A percentile compares a stretch with the other conserved stretches of the same genome.
These are phyloP conservation scores for Neodon shergylaensis DNA, from an alignment of 2,113 vertebrate species.

Conservation along the genomic window DNA sequence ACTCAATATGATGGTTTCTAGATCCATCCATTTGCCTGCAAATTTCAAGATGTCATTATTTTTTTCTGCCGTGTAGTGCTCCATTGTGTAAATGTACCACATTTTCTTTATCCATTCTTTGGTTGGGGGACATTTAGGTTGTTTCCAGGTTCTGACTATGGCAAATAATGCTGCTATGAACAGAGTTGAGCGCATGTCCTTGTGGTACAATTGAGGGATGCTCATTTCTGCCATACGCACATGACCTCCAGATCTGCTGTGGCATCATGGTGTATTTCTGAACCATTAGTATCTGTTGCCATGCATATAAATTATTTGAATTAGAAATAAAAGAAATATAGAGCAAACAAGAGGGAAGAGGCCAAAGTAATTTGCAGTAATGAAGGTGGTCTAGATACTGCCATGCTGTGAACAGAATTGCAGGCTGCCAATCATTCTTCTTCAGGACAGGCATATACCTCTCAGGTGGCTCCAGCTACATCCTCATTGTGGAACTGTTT, in stretches of 20 bases:
- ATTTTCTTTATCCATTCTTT: too few relatives aligned
- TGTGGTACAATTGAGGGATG: neutral
- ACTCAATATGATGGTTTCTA: too few relatives aligned
- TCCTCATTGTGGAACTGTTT: neutral
- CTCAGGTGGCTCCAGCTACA: neutral
- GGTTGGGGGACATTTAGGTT: too few relatives aligned
- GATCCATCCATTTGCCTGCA: too few relatives aligned
- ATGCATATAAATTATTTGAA: neutral
- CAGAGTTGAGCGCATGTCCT: too few relatives aligned
- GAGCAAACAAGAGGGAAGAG: neutral
- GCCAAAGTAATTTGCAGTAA: neutral
- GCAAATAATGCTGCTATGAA: too few relatives aligned
- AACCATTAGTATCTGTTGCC: neutral
- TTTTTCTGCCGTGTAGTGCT: too few relatives aligned
- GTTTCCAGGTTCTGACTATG: too few relatives aligned
- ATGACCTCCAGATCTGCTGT: neutral
- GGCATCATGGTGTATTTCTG: neutral
- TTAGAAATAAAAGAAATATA: neutral
- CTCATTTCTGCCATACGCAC: neutral
- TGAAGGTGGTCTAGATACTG: neutral
- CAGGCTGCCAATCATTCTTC: neutral
- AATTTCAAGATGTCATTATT: too few relatives aligned
- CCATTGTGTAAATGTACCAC: too few relatives aligned
- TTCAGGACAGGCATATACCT: too few relatives aligned
- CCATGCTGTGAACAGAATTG: fast-evolving